Evolutionary conservation across 1,140 invertebrate genomes (phyloP), one percentile per base, ranked within the genome.

Genomic region (Proales similis): DNA sequence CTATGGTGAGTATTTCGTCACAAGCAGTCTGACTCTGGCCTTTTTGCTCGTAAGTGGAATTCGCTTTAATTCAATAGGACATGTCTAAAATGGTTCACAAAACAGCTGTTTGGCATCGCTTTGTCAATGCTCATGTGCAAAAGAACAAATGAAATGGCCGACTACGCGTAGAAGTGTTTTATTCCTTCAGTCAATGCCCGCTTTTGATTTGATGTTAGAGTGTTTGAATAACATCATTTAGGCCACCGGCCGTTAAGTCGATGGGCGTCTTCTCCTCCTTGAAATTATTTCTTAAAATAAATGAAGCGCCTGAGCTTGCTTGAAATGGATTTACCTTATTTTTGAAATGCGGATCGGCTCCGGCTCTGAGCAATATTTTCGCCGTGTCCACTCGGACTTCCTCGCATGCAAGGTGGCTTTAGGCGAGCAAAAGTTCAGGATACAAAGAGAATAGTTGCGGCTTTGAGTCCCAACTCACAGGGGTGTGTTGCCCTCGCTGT

Each of bases 191-290:
- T 42, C 22, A 42, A 42, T 20, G 5, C 11, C 22, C 3, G 22
- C 22, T 42, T 42, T 42, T 11, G 4, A 17, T 4, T 14, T 42
- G 3, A 11, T 42, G 4, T 3, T 42, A 53, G n/a, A n/a, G 11
- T 36, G 38, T 26, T 57, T 43, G 29, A 39, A 57, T 22, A 12
- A 57, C 39, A 57, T 57, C 45, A 29, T 29, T 14, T 14, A 57
- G 12, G 19, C 51, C 51, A 7, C 51, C 51, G 30, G 39, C 32
- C 14, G 51, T 42, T 26, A 39, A 24, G 45, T 57, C 51, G 45
- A 57, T 42, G 4, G 51, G 51, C 19, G 51, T 57, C 29, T 57
- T 57, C 32, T 57, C 51, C 12, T 57, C 51, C 51, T 57, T 42
- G 3, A 27, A 39, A 57, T 42, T 17, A 7, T 42, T 30, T 6